A percentile compares a stretch with the other conserved stretches of the same genome.
Conservation (phyloP, 2,888 invertebrate genomes). For the Lacanobia wlatinum region DNA sequence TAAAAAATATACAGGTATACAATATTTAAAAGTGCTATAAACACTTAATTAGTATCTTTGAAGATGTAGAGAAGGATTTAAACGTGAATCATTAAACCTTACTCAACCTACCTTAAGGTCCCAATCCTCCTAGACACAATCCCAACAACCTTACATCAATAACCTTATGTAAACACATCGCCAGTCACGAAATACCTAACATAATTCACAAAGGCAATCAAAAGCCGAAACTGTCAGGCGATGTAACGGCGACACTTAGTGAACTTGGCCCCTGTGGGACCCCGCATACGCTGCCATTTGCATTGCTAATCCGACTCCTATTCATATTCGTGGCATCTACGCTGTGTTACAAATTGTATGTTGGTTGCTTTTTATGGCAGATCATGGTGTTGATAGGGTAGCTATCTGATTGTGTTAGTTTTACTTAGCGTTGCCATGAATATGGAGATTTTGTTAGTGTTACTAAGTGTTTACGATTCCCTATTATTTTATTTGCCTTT, state of each 20-base stretch:
- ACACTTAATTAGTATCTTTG: too few relatives aligned
- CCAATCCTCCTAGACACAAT: slow-evolving; percentile 3
- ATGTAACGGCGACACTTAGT: slow-evolving; percentile 66
- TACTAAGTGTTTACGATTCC: background rate
- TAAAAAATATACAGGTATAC: too few relatives aligned
- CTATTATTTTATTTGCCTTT: background rate
- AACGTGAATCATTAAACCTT: background rate
- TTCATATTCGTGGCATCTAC: slow-evolving; percentile 64
- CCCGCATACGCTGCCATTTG: slow-evolving; percentile 65
- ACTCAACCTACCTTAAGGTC: background rate
- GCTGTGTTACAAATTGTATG: slow-evolving; percentile 59
- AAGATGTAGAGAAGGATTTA: background rate
- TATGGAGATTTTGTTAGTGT: slow-evolving; percentile 24
- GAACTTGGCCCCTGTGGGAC: slow-evolving; percentile 66
- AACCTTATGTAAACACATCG: slow-evolving; percentile 47
- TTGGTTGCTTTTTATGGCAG: slow-evolving; percentile 60
- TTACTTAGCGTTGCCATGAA: slow-evolving; percentile 6
- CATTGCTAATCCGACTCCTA: slow-evolving; percentile 70
- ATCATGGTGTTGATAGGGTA: slow-evolving; percentile 52
- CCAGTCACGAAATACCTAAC: slow-evolving; percentile 59
- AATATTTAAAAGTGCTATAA: too few relatives aligned
- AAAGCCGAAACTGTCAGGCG: slow-evolving; percentile 64
- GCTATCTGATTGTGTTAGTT: slow-evolving; percentile 29
- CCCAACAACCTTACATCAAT: slow-evolving; percentile 28
- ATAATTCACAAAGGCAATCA: slow-evolving; percentile 69